phyloP scores from a whole-genome alignment of 2,888 invertebrate genomes.

The Diarsia rubi region DNA sequence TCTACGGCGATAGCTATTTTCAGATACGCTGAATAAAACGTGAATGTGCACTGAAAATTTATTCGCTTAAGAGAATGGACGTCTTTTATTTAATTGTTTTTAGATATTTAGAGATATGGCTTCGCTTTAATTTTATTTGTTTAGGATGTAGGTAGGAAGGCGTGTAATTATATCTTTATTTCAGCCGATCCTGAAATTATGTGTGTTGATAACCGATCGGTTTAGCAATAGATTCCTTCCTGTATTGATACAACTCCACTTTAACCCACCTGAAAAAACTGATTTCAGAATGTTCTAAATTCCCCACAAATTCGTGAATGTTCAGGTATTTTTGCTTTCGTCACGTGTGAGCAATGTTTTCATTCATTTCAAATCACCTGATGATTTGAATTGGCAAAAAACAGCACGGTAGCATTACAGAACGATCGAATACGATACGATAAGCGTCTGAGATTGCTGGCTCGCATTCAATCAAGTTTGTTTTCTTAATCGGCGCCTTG shows the following conservation, averaged over 20 bases:
- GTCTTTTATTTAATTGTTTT: constrained; percentile 41
- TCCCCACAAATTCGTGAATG: neutral
- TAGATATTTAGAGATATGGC: neutral
- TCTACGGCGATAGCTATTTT: constrained; percentile 81
- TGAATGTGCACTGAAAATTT: constrained; percentile 61
- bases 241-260: neutral
- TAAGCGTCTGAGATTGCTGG: constrained; percentile 77
- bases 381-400: constrained; percentile 54
- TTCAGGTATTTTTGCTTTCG: neutral
- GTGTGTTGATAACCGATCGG: neutral
- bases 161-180: neutral
- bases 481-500: constrained; percentile 83
- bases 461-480: constrained; percentile 79
- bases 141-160: neutral
- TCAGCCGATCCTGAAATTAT: neutral
- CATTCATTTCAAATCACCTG: constrained; percentile 40
- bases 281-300: neutral
- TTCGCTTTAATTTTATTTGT: constrained; percentile 1
- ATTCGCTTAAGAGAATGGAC: constrained; percentile 48
- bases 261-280: neutral
- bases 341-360: constrained; percentile 6
- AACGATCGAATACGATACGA: constrained; percentile 77
- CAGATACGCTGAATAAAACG: constrained; percentile 74
- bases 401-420: constrained; percentile 64
- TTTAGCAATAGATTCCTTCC: neutral